A percentile compares a stretch with the other conserved stretches of the same genome.
These are phyloP conservation scores for Drosophila flavopinicola DNA, from an alignment of 2,888 invertebrate species.

Conservation along the genomic window DNA sequence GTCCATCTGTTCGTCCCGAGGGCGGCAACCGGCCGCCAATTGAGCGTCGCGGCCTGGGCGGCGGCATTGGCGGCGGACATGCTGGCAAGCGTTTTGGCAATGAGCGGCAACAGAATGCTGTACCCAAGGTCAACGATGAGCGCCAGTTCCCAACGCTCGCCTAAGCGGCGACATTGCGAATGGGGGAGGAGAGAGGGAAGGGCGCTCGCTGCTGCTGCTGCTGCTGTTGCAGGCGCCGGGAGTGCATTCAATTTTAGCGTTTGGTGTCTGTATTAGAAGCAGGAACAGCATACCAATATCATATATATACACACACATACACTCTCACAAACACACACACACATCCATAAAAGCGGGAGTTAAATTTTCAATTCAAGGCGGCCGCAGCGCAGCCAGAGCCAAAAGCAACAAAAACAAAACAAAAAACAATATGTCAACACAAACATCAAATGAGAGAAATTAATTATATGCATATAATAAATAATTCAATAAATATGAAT, in stretches of 20 bases:
- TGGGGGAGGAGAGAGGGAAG: slow-evolving; percentile 1
- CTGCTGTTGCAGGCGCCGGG: slow-evolving; percentile 36
- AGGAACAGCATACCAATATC: slow-evolving; percentile 61
- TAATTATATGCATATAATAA: slow-evolving; percentile 43
- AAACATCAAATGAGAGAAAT: slow-evolving; percentile 38
- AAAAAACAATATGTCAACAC: slow-evolving; percentile 41
- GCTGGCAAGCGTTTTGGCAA: slow-evolving; percentile 77
- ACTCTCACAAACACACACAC: slow-evolving; percentile 17
- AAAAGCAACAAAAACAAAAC: slow-evolving; percentile 71
- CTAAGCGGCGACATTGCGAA: slow-evolving; percentile 85
- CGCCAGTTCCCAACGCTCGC: slow-evolving; percentile 98
- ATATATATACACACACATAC: slow-evolving; percentile 28
- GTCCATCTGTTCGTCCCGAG: slow-evolving; percentile 42
- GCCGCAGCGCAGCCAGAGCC: slow-evolving; percentile 66
- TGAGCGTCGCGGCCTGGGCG: slow-evolving; percentile 61
- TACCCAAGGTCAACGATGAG: slow-evolving; percentile 97
- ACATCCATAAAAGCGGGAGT: slow-evolving; percentile 31
- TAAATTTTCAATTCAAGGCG: slow-evolving; percentile 33
- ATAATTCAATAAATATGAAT: slow-evolving; percentile 19
- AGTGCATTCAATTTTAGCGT: slow-evolving; percentile 54
- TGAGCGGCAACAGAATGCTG: slow-evolving; percentile 83
- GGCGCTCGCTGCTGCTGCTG: slow-evolving; percentile 43
- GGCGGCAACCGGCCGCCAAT: slow-evolving; percentile 59
- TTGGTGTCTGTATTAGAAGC: slow-evolving; percentile 45
- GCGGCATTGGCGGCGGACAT: slow-evolving; percentile 60